Conservation (phyloP, 2,888 invertebrate species). For the Meiosimyza decipiens region DNA sequence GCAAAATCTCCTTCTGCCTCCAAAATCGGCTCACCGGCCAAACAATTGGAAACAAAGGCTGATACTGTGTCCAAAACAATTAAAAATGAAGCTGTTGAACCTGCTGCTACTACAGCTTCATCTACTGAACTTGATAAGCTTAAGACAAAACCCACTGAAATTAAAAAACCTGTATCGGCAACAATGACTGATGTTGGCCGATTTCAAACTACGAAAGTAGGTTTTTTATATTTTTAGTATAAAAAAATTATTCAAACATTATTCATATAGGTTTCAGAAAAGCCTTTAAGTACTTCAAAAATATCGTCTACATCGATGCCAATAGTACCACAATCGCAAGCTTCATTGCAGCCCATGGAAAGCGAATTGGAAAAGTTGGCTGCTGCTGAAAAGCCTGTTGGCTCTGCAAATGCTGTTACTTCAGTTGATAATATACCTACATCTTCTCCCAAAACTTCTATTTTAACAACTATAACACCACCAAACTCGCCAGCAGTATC, state of each 20-base stretch:
- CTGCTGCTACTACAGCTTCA: not conserved
- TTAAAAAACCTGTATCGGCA: conserved; percentile 42
- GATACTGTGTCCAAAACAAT: not conserved
- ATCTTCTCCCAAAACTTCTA: conserved; percentile 25
- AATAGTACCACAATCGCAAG: conserved; percentile 19
- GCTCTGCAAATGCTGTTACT: conserved; percentile 38
- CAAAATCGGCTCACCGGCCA: conserved; percentile 15
- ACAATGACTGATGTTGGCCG: conserved; percentile 19
- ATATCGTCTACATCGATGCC: not conserved
- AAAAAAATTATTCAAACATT: not conserved
- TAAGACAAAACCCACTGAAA: conserved; percentile 51
- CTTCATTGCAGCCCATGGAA: not conserved
- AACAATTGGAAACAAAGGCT: conserved; percentile 1
- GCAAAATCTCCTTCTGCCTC: conserved; percentile 5
- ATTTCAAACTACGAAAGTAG: conserved; percentile 41
- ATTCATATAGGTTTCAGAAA: conserved; percentile 26
- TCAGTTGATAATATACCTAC: too few species aligned
- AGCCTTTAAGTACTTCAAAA: not conserved
- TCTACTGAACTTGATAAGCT: conserved; percentile 35
- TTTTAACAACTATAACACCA: conserved; percentile 10
- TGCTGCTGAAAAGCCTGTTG: not conserved
- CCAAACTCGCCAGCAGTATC: conserved; percentile 35
- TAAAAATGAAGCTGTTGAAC: not conserved
- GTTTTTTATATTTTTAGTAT: not conserved
- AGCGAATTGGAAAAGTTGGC: conserved; percentile 9